Evolutionary conservation across 2,888 invertebrate species (phyloP).

Genomic region (Drosophila ezoana): DNA sequence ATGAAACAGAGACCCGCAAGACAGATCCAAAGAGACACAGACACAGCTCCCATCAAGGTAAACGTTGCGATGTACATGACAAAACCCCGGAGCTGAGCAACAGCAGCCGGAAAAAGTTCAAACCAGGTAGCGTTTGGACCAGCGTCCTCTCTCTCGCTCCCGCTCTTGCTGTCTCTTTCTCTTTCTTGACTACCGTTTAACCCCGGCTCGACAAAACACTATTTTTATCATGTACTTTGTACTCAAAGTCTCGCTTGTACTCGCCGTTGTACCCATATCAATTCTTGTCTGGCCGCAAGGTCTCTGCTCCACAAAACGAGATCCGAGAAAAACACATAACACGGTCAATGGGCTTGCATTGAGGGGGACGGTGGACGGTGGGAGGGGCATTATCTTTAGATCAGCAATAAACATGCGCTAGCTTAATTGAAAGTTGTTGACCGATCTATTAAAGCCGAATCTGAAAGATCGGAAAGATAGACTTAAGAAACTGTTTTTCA

Average conservation of each 20-base stretch:
- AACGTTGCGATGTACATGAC: conserved; percentile 32
- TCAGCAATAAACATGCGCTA: conserved; percentile 10
- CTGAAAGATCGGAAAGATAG: neutral
- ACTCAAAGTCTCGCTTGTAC: conserved; percentile 1
- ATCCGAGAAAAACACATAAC: conserved; percentile 7
- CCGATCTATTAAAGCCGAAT: conserved; percentile 18
- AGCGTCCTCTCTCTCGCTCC: neutral
- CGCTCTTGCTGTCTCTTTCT: neutral
- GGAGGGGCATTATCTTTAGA: conserved; percentile 1
- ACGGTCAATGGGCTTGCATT: conserved; percentile 13
- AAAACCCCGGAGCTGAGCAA: conserved; percentile 3
- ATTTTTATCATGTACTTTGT: conserved; percentile 18
- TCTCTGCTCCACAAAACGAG: conserved; percentile 20
- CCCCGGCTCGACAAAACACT: conserved; percentile 19
- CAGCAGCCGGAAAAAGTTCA: conserved; percentile 27
- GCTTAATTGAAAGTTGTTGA: conserved; percentile 17
- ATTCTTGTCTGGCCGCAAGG: conserved; percentile 43
- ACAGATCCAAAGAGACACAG: conserved; percentile 12
- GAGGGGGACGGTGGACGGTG: neutral
- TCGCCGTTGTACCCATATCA: conserved; percentile 29
- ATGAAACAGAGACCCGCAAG: conserved; percentile 31
- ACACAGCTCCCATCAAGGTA: conserved; percentile 33
- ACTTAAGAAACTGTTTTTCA: neutral
- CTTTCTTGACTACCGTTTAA: conserved; percentile 33
- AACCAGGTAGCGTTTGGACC: conserved; percentile 31